Base-by-base conservation (phyloP, 2,113 vertebrate genomes). In the Dryoscopus gambensis region DNA sequence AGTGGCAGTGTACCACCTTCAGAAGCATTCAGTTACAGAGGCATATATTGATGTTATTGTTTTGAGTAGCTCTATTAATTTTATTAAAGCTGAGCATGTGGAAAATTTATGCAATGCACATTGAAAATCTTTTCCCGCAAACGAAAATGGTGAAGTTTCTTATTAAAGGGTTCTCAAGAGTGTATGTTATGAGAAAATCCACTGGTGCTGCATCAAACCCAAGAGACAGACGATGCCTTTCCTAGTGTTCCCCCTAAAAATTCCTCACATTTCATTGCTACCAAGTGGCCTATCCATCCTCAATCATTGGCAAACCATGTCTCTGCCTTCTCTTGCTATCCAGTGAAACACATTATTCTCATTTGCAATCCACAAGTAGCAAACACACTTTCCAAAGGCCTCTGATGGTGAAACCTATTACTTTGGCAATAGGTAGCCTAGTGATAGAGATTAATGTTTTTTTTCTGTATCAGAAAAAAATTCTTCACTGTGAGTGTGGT, bases 361-460 rank as follows among this genome's bases (percentile, higher is more conserved):
- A 2, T 22, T 40, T 52, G 15, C 42, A 33, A 78, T 7, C 22
- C 75, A 6, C 17, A 23, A 15, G 12, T 3, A 60, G 40, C 22
- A 42, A 77, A 64, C 6, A 49, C 6, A 22, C n/a, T 37, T 42
- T 0, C 0, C 25, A 68, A 37, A 68, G 37, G 35, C 30, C 39
- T 42, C 24, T 49, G 16, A 57, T 46, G 55, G 23, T 2, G 8
- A 78, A 89, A 52, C 20, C 16, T 40, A 13, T 39, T 37, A 5
- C 9, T 24, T 5, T 16, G 49, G 52, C 17, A 9, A 28, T 13
- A 22, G 12, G 30, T 1, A 40, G 40, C 13, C 20, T 3, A 21
- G 15, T 19, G 33, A 68, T 12, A 5, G 4, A 6, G 1, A 18
- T n/a, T 33, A 64, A 30, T 1, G 2, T 0, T 1, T 0, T n/a